These are phyloP conservation scores for Planiliza haematocheilus DNA, from an alignment of 2,113 vertebrate genomes.

Conservation along the genomic window DNA sequence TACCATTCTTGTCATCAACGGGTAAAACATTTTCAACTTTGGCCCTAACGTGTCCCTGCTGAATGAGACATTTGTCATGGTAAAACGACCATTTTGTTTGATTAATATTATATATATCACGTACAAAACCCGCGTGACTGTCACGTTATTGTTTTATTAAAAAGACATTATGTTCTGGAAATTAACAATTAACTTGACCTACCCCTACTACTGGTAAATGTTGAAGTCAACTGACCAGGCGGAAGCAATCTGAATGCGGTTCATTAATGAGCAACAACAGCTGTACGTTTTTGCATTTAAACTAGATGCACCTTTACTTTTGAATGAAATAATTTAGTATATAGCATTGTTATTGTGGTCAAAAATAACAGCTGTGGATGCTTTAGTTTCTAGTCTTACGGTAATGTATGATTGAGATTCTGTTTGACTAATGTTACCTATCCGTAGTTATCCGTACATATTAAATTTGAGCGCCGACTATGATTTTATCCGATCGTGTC, in stretches of 20 bases:
- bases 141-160: fast-evolving
- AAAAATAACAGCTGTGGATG: neutral
- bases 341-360: neutral
- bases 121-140: fast-evolving
- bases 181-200: fast-evolving
- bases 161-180: fast-evolving
- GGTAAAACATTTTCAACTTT: neutral
- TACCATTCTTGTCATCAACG: conserved; percentile 63
- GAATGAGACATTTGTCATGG: fast-evolving
- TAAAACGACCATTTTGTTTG: too few relatives aligned
- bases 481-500: neutral
- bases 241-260: conserved; percentile 61
- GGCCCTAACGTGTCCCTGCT: fast-evolving
- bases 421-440: neutral
- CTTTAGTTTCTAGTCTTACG: neutral
- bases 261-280: conserved; percentile 29
- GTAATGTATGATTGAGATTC: neutral
- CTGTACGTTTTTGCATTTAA: neutral
- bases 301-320: neutral
- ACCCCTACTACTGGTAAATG: conserved; percentile 30
- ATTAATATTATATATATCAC: fast-evolving
- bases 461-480: neutral
- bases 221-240: conserved; percentile 42
- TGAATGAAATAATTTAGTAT: neutral
- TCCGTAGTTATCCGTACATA: neutral